These are phyloP conservation scores for Galaxias olidus DNA, from an alignment of 2,797 vertebrate species.

Conservation along the genomic window DNA sequence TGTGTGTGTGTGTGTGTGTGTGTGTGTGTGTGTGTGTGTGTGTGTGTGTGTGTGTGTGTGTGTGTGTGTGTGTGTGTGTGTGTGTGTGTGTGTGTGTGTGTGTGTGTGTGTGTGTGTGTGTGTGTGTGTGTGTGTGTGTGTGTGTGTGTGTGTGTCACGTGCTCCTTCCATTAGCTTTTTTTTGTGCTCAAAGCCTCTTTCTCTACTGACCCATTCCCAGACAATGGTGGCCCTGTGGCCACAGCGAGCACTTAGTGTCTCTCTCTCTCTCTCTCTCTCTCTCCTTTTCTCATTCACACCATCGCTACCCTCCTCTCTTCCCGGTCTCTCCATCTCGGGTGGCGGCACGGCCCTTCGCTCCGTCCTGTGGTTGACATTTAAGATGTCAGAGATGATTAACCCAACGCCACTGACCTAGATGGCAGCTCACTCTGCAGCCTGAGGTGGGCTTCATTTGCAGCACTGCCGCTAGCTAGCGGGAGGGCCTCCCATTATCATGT, in stretches of 20 bases:
- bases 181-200: slow-evolving; percentile 77
- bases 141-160: slow-evolving; percentile 53
- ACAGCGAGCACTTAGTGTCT: slow-evolving; percentile 37
- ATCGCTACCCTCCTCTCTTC: slow-evolving; percentile 14
- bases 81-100: no score
- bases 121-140: slow-evolving; percentile 7
- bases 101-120: no score
- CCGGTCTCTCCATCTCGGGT: background rate
- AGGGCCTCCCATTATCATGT: slow-evolving; percentile 44
- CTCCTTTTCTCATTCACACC: slow-evolving; percentile 28
- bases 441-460: slow-evolving; percentile 36
- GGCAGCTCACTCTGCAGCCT: slow-evolving; percentile 65
- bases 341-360: slow-evolving; percentile 23
- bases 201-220: slow-evolving; percentile 75
- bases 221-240: slow-evolving; percentile 70
- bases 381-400: slow-evolving; percentile 74
- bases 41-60: no score
- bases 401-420: slow-evolving; percentile 74
- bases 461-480: slow-evolving; percentile 52
- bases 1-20: no score
- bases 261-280: slow-evolving; percentile 25
- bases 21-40: no score
- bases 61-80: no score
- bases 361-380: slow-evolving; percentile 72
- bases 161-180: slow-evolving; percentile 76